A percentile compares a stretch with the other conserved stretches of the same genome.
Conservation (phyloP, 2,113 vertebrate species). For the Ceuthmochares aereus region DNA sequence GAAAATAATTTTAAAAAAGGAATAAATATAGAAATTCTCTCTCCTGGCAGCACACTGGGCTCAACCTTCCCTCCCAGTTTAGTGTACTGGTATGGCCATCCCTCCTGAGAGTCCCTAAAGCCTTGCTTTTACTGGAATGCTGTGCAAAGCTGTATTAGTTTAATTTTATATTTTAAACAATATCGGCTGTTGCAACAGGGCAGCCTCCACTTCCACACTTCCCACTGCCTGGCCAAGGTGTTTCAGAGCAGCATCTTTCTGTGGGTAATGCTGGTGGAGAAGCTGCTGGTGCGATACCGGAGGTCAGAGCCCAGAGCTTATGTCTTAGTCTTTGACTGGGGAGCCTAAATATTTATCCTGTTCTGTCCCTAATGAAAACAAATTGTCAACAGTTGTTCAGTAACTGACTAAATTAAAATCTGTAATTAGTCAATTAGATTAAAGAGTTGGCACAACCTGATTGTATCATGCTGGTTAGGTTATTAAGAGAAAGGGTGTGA, state of each 20-base stretch:
- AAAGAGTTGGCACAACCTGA: conserved; percentile 90
- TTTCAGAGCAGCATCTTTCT: background rate
- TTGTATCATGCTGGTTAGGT: conserved; percentile 89
- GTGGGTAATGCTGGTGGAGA: background rate
- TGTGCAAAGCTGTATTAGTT: background rate
- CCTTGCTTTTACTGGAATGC: background rate
- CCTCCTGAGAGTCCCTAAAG: background rate
- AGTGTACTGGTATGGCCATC: conserved; percentile 11
- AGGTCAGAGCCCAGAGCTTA: conserved; percentile 75
- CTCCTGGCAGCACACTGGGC: accelerated
- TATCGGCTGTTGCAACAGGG: background rate
- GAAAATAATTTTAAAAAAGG: background rate
- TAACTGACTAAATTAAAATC: conserved; percentile 91
- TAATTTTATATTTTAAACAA: background rate
- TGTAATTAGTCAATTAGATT: conserved; percentile 92
- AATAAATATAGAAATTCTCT: background rate
- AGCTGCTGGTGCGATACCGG: background rate
- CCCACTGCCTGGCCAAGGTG: background rate
- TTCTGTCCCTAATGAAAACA: conserved; percentile 89
- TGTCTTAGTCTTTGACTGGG: conserved; percentile 78
- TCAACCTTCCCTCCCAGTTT: background rate
- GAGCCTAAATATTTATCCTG: conserved; percentile 88
- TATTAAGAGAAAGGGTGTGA: conserved; percentile 90
- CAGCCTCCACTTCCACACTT: background rate
- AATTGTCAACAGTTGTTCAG: conserved; percentile 90